Conservation (phyloP, 1,140 invertebrate genomes). For the Drosophila azteca region DNA sequence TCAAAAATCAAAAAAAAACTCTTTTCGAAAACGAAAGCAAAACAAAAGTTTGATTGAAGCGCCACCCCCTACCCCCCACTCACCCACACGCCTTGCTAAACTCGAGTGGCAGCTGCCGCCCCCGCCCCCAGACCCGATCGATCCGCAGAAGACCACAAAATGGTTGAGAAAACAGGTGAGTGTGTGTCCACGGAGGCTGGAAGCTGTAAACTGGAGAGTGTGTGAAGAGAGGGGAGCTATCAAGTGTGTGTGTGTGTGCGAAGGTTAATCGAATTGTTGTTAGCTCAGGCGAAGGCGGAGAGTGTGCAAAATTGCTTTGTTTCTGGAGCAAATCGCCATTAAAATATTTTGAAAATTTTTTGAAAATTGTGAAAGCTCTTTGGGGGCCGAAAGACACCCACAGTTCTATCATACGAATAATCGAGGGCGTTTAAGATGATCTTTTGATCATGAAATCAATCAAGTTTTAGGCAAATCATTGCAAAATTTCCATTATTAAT, state of each 20-base stretch:
- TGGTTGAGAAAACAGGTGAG: conserved; percentile 81
- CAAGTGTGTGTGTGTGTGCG: conserved; percentile 16
- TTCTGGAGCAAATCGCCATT: conserved; percentile 24
- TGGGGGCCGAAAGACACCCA: too few relatives aligned
- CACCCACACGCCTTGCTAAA: conserved; percentile 49
- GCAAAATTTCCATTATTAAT: too few relatives aligned
- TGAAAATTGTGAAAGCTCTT: background rate
- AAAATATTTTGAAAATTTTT: background rate
- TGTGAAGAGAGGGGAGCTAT: conserved; percentile 1
- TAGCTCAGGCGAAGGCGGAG: conserved; percentile 8
- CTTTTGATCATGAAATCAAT: too few relatives aligned
- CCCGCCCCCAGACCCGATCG: background rate
- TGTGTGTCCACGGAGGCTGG: conserved; percentile 13
- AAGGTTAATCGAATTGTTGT: conserved; percentile 46
- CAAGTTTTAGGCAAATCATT: too few relatives aligned
- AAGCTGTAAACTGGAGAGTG: conserved; percentile 22
- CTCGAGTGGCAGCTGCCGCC: conserved; percentile 57
- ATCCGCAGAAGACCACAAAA: conserved; percentile 47
- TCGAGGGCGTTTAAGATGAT: too few relatives aligned
- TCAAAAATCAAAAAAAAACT: conserved; percentile 3
- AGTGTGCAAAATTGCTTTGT: conserved; percentile 39
- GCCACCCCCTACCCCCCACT: conserved; percentile 22
- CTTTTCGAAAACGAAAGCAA: conserved; percentile 54
- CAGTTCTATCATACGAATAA: too few relatives aligned
- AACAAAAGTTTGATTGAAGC: conserved; percentile 24